Base-by-base conservation (phyloP, 2,113 vertebrate species). In the Siphamia tubifer region DNA sequence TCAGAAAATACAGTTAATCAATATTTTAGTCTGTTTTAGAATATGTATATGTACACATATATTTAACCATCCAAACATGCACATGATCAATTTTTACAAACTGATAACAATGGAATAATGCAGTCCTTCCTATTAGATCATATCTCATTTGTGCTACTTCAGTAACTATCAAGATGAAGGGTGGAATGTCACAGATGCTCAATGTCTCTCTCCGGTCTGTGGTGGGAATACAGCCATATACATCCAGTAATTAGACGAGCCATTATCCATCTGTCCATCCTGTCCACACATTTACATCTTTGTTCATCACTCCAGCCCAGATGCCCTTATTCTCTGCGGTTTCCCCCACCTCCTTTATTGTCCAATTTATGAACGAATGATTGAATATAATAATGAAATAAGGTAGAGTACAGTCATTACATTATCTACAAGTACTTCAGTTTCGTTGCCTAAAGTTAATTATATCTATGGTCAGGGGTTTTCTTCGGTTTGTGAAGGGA, bases 191-290 rank as follows among this genome's bases (percentile, higher is more conserved):
- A 45, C 66, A 73, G 75, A 68, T 68, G 67, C 44, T 44, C n/a
- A 32, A 31, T 53, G 8, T 72, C 76, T 40, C 25, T 39, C 47
- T 21, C 2, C 35, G 44, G 34, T 35, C 54, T 66, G 48, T 4
- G 17, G 24, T 32, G 61, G 67, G 54, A 79, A 66, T 39, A 48
- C 5, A 71, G 76, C 81, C 30, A 44, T 56, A 57, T 55, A 39
- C 25, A 13, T 27, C 13, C 10, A 10, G 13, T 54, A 34, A 53
- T 21, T 19, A 52, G 61, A 56, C 3, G 30, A 16, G 19, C 61
- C 42, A 28, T 83, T 79, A 74, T 81, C 86, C 84, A 84, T 83
- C 82, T 85, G 83, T 62, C 49, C 67, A 17, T 62, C 66, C 42
- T 6, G 25, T 5, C 3, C 47, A 6, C 51, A 64, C 56, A 16